A percentile compares a stretch with the other conserved stretches of the same genome.
These are phyloP conservation scores for Scaptomyza cyrtandrae DNA, from an alignment of 2,888 invertebrate species.

Conservation along the genomic window DNA sequence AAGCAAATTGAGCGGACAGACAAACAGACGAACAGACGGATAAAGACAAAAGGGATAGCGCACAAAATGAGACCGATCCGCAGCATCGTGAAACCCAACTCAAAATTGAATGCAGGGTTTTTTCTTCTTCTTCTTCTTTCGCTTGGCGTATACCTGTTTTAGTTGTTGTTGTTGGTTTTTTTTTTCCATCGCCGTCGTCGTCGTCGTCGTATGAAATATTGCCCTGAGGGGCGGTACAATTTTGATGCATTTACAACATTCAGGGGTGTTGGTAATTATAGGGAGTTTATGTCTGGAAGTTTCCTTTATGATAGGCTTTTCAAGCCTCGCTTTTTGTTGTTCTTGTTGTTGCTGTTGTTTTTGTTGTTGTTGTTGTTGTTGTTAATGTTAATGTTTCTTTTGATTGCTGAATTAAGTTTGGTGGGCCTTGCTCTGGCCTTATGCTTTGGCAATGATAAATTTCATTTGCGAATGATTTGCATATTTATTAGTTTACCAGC, in stretches of 20 bases:
- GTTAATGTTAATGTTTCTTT: constrained; percentile 34
- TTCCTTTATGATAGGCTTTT: constrained; percentile 80
- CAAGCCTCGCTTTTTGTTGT: constrained; percentile 35
- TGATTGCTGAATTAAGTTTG: constrained; percentile 81
- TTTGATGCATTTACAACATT: constrained; percentile 84
- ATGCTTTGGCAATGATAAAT: background rate
- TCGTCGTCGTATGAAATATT: constrained; percentile 72
- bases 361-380: constrained; percentile 5
- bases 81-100: constrained; percentile 39
- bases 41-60: constrained; percentile 12
- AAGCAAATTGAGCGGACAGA: constrained; percentile 38
- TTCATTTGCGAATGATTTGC: background rate
- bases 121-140: constrained; percentile 17
- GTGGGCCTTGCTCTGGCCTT: constrained; percentile 29
- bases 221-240: constrained; percentile 83
- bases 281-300: constrained; percentile 84
- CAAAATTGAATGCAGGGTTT: constrained; percentile 60
- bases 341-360: constrained; percentile 21
- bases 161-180: constrained; percentile 4
- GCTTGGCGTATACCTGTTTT: constrained; percentile 21
- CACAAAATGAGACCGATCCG: constrained; percentile 32
- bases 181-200: constrained; percentile 13
- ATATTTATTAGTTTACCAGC: too few species aligned
- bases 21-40: constrained; percentile 5
- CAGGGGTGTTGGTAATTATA: constrained; percentile 85